These are phyloP conservation scores for Plectrocnemia conspersa DNA, from an alignment of 1,140 invertebrate species.

Conservation along the genomic window DNA sequence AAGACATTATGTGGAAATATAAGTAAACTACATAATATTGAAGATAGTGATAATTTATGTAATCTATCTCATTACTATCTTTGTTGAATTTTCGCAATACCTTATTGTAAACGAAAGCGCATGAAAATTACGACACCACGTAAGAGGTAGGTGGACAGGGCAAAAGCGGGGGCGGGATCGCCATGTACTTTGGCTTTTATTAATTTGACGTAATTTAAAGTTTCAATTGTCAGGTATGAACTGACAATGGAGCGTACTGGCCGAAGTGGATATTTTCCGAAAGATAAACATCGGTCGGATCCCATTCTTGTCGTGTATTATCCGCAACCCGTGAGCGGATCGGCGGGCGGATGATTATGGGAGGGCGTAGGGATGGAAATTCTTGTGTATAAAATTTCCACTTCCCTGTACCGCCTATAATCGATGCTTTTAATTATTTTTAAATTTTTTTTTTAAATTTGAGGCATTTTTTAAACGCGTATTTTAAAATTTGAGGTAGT, in stretches of 20 bases:
- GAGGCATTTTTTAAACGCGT: too few relatives aligned
- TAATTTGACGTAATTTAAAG: slow-evolving; percentile 34
- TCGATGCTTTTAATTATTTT: too few relatives aligned
- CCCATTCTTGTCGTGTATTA: slow-evolving; percentile 31
- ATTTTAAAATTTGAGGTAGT: too few relatives aligned
- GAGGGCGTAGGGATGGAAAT: too few relatives aligned
- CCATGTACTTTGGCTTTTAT: slow-evolving; percentile 30
- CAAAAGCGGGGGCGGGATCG: not conserved
- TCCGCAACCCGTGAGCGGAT: slow-evolving; percentile 20
- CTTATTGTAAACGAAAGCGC: too few relatives aligned
- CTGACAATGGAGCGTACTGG: slow-evolving; percentile 20
- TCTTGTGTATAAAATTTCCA: slow-evolving; percentile 5
- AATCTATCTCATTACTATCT: too few relatives aligned
- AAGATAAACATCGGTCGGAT: slow-evolving; percentile 34
- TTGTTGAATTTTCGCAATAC: too few relatives aligned
- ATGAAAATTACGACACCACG: slow-evolving; percentile 3
- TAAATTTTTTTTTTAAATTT: too few relatives aligned
- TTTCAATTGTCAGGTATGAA: slow-evolving; percentile 33
- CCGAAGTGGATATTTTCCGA: slow-evolving; percentile 29
- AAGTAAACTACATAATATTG: too few relatives aligned
- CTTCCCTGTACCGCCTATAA: not conserved
- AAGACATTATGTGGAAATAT: too few relatives aligned
- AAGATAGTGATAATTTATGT: too few relatives aligned
- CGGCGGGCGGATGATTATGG: not conserved
- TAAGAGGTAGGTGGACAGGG: too few relatives aligned